Evolutionary conservation across 1,140 invertebrate species (phyloP).

Genomic region (Drosophila ogumai): DNA sequence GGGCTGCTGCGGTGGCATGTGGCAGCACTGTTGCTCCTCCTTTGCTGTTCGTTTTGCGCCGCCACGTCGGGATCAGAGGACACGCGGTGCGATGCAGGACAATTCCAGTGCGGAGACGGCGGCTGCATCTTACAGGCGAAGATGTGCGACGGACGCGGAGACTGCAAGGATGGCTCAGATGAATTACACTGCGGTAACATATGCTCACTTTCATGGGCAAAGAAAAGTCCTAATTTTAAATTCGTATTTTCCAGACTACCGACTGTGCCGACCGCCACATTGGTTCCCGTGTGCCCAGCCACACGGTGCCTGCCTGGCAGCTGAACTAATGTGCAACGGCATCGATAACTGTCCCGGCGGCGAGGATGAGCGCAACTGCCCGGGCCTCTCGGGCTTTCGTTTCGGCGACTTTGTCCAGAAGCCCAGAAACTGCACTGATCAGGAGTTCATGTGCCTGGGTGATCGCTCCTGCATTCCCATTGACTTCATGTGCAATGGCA

Average conservation of each 20-base stretch:
- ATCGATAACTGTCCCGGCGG: conserved; percentile 86
- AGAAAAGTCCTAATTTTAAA: not conserved
- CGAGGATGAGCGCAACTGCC: conserved; percentile 85
- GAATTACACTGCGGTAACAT: conserved; percentile 88
- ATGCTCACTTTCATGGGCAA: not conserved
- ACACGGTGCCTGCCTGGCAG: conserved; percentile 84
- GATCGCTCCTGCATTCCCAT: conserved; percentile 88
- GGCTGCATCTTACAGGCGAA: conserved; percentile 88
- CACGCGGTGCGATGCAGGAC: conserved; percentile 67
- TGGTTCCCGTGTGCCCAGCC: conserved; percentile 77
- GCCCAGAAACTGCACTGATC: conserved; percentile 84
- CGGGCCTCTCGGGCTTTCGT: conserved; percentile 8
- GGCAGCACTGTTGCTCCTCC: conserved; percentile 23
- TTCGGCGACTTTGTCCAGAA: conserved; percentile 6
- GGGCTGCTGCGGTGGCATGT: conserved; percentile 38
- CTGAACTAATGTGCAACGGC: conserved; percentile 85
- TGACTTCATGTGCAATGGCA: conserved; percentile 90
- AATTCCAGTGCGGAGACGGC: conserved; percentile 86
- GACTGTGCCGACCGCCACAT: conserved; percentile 77
- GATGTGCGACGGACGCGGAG: conserved; percentile 88
- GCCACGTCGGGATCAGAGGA: conserved; percentile 68
- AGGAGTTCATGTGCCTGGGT: conserved; percentile 86
- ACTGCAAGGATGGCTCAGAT: conserved; percentile 89
- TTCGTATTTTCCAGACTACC: conserved; percentile 45
- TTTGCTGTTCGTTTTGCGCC: conserved; percentile 67